Conservation (phyloP, 2,888 invertebrate species). For the Synanthedon vespiformis region DNA sequence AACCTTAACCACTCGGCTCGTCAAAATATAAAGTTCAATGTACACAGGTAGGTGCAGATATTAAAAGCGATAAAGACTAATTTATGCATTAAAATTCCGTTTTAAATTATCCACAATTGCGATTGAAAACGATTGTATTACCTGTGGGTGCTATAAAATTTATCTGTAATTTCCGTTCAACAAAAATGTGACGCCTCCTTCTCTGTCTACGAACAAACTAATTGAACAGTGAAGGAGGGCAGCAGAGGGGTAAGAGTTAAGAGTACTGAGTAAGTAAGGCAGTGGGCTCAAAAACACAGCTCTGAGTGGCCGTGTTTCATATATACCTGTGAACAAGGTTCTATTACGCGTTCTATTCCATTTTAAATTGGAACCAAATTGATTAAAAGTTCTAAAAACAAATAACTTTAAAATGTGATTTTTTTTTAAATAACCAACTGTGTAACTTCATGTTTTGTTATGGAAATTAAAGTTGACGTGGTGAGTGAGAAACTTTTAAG, state of each 20-base stretch:
- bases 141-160: constrained; percentile 1
- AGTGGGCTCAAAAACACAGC: constrained; percentile 28
- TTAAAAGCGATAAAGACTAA: too few relatives aligned
- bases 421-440: too few relatives aligned
- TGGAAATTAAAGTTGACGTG: constrained; percentile 60
- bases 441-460: constrained; percentile 5
- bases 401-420: too few relatives aligned
- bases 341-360: constrained; percentile 1
- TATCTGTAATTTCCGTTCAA: constrained; percentile 6
- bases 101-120: too few relatives aligned
- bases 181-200: constrained; percentile 4
- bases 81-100: too few relatives aligned
- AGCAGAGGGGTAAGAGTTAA: too few relatives aligned
- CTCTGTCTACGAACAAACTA: background rate
- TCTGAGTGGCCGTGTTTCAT: constrained; percentile 22
- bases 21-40: too few relatives aligned
- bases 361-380: background rate
- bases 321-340: too few relatives aligned
- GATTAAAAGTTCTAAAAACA: too few relatives aligned
- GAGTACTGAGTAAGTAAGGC: too few relatives aligned
- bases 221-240: constrained; percentile 5
- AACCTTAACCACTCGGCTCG: too few relatives aligned
- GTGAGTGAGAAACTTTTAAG: constrained; percentile 24
- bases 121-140: background rate
- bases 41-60: too few relatives aligned